Base-by-base conservation (phyloP, 2,888 invertebrate species). In the Hesperia comma region DNA sequence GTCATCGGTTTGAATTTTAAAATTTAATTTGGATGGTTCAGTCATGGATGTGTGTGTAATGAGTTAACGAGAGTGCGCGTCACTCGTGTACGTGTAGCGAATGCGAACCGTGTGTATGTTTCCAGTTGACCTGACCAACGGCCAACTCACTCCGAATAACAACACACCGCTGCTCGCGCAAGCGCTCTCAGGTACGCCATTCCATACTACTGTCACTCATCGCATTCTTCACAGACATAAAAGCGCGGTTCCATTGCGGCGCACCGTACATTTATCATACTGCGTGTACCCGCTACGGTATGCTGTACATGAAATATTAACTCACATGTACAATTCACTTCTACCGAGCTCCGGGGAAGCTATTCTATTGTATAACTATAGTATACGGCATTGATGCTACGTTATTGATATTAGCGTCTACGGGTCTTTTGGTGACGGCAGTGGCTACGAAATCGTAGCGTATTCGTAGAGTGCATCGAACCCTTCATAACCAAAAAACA, bases 131-230 rank as follows among this genome's bases (percentile, higher is more conserved):
- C 95, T 98, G 94, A 96, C 97, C 94, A 98, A 98, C 93, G 98
- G 98, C 93, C 98, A 98, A 94, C 95, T 98, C 93, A 98, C 98
- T 90, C 97, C 97, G 93, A 98, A 98, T 95, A 97, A 97, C 95
- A 98, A 97, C 94, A 97, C 97, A 90, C 97, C 98, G 89, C 95
- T 98, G 94, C 96, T 98, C 94, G 98, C 98, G 94, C 98, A 98
- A 95, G 97, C 97, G 88, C 95, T 98, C 93, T 98, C 98, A 97
- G 98, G 98, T 98, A 96, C 84, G 85, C 77, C 76, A 75, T 72
- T 75, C 72, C 71, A 70, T 64, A 63, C 33, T 56, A 55, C 67
- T 56, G 49, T 61, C 67, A 55, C 61, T 55, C 62, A 58, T 46
- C 55, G 53, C 51, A 46, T 15, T 32, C 32, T 53, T 49, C 49